Evolutionary conservation across 2,888 invertebrate genomes (phyloP).

Genomic region (Amphipoea oculea): DNA sequence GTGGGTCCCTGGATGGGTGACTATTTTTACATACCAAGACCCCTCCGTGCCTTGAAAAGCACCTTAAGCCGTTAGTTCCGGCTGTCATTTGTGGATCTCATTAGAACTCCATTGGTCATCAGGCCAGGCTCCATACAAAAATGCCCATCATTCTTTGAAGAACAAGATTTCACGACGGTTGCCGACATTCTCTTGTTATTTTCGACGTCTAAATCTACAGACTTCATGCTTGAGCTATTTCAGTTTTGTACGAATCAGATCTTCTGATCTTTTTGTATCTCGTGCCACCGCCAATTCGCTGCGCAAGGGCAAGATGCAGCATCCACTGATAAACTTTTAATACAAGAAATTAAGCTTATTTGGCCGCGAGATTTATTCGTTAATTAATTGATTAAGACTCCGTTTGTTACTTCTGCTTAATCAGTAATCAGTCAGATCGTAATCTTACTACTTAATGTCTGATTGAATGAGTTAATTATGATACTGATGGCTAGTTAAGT

Average conservation of each 20-base stretch:
- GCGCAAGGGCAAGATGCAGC: slow-evolving; percentile 52
- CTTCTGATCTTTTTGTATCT: slow-evolving; percentile 12
- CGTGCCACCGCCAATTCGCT: slow-evolving; percentile 13
- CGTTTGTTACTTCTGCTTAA: slow-evolving; percentile 54
- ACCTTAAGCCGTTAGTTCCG: too few relatives aligned
- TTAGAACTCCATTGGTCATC: too few relatives aligned
- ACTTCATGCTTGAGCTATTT: not conserved
- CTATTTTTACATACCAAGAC: too few relatives aligned
- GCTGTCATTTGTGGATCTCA: too few relatives aligned
- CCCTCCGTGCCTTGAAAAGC: too few relatives aligned
- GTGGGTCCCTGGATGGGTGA: too few relatives aligned
- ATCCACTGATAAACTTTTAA: slow-evolving; percentile 62
- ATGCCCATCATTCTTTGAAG: too few relatives aligned
- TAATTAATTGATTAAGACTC: slow-evolving; percentile 65
- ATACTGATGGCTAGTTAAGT: slow-evolving; percentile 18
- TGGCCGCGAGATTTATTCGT: slow-evolving; percentile 56
- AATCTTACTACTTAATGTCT: slow-evolving; percentile 50
- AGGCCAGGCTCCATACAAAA: too few relatives aligned
- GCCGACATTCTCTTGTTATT: not conserved
- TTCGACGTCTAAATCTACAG: too few relatives aligned
- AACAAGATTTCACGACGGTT: not conserved
- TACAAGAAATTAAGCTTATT: slow-evolving; percentile 66
- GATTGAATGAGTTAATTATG: slow-evolving; percentile 49
- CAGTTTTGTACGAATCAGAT: not conserved
- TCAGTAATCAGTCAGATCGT: slow-evolving; percentile 55